Evolutionary conservation across 2,113 vertebrate genomes (phyloP), one percentile per base, ranked within the genome.

Genomic region (Elgaria multicarinata): DNA sequence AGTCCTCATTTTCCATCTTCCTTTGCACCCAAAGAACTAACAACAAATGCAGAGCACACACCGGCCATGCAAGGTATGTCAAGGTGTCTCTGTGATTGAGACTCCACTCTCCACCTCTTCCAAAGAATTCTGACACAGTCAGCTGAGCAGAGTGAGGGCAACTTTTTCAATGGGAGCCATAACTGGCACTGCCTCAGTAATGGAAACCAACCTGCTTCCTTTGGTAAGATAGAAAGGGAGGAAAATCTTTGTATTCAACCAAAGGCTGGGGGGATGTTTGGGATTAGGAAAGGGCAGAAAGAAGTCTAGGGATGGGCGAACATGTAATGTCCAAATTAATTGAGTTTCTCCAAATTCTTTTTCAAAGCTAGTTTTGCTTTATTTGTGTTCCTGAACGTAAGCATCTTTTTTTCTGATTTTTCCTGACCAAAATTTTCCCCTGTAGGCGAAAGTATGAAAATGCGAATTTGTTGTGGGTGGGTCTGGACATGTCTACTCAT

Each of bases 1-100:
- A 96, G 92, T 93, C 93, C 24, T 94, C 50, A 46, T 95, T 97
- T 96, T 96, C 93, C 95, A 87, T 89, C 91, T 94, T 93, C 87
- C 93, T 95, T 93, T 94, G 97, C 95, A 96, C 91, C 90, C 39
- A 87, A 94, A 92, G 89, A 92, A 93, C 83, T 93, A 91, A 87
- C 72, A 87, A 90, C 94, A 88, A 93, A 26, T 28, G 2, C 90
- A 80, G 82, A 86, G 78, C 2, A 64, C 74, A 93, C 72, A 87
- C 72, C 85, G 84, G 82, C 80, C 69, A 26, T 0, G 20, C 67
- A 85, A 86, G 18, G 26, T 20, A 20, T 72, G 66, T 64, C 89
- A 78, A 66, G 12, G 1, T 8, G 42, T 66, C 6, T n/a, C 42
- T 69, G 13, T 3, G 39, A 53, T 26, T n/a, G 18, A 2, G 58